phyloP scores from a whole-genome alignment of 2,888 invertebrate genomes.

The Caenorhabditis afra region DNA sequence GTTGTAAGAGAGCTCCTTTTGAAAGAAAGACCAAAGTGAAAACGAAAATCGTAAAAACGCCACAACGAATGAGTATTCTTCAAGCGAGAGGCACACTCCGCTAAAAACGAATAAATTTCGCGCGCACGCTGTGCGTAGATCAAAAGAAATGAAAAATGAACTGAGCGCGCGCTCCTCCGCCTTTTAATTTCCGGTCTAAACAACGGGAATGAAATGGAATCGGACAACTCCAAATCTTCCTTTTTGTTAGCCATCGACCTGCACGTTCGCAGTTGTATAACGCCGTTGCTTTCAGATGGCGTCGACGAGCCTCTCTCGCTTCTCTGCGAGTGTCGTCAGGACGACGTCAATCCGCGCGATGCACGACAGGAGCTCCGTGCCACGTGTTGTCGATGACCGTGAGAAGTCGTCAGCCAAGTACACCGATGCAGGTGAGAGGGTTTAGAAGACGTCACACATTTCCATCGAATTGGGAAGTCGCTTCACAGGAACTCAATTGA shows the following conservation, averaged over 20 bases:
- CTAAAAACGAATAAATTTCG: too few relatives aligned
- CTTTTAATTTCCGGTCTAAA: too few relatives aligned
- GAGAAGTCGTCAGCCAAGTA: constrained; percentile 67
- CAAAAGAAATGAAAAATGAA: not conserved
- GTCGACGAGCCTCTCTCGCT: constrained; percentile 18
- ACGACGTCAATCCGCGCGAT: constrained; percentile 53
- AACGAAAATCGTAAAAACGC: not conserved
- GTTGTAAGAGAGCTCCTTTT: too few relatives aligned
- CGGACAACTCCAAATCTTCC: not conserved
- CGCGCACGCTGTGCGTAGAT: not conserved
- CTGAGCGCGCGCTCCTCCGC: too few relatives aligned
- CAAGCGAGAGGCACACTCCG: too few relatives aligned
- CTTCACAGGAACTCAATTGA: too few relatives aligned
- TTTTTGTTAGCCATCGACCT: not conserved
- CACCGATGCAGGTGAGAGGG: constrained; percentile 49
- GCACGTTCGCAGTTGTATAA: too few relatives aligned
- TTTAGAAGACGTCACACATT: constrained; percentile 11
- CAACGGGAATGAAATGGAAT: not conserved
- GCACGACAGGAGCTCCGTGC: constrained; percentile 76
- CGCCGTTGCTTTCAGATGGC: constrained; percentile 7
- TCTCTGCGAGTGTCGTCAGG: constrained; percentile 14
- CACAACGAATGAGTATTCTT: too few relatives aligned
- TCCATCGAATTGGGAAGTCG: too few relatives aligned
- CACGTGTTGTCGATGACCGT: constrained; percentile 77
- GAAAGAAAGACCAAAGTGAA: not conserved